Percentiles rank a stretch among this genome's conserved stretches.
Evolutionary conservation across 1,140 invertebrate species (phyloP).

Genomic region (Leptinotarsa lineolata): DNA sequence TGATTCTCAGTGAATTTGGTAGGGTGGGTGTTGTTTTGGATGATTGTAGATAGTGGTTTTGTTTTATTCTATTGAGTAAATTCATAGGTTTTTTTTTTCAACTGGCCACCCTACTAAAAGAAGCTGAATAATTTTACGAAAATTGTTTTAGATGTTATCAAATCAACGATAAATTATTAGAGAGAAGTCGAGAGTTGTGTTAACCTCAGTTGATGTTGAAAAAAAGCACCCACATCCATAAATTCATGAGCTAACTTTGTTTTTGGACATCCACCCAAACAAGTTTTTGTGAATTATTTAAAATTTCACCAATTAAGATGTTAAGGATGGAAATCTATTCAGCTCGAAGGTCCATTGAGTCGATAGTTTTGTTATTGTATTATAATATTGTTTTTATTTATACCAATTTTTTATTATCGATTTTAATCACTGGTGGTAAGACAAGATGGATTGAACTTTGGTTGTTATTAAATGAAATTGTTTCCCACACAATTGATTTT

Average conservation of each 20-base stretch:
- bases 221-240: not conserved
- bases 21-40: slow-evolving; percentile 48
- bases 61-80: not conserved
- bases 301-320: too few species aligned
- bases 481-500: too few species aligned
- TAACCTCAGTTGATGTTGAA: not conserved
- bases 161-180: not conserved
- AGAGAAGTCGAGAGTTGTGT: not conserved
- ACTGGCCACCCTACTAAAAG: slow-evolving; percentile 48
- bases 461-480: too few species aligned
- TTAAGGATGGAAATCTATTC: too few species aligned
- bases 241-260: too few species aligned
- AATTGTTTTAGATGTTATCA: not conserved
- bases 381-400: slow-evolving; percentile 2
- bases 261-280: too few species aligned
- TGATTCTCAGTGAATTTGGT: slow-evolving; percentile 51
- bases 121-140: slow-evolving; percentile 1
- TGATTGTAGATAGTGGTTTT: slow-evolving; percentile 1
- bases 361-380: too few species aligned
- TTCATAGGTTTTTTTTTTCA: not conserved
- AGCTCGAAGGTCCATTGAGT: too few species aligned
- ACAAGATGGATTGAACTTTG: too few species aligned
- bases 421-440: not conserved
- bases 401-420: not conserved
- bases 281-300: too few species aligned